Evolutionary conservation across 2,888 invertebrate species (phyloP), one percentile per base, ranked within the genome.

Genomic region (Corbicula japonica): DNA sequence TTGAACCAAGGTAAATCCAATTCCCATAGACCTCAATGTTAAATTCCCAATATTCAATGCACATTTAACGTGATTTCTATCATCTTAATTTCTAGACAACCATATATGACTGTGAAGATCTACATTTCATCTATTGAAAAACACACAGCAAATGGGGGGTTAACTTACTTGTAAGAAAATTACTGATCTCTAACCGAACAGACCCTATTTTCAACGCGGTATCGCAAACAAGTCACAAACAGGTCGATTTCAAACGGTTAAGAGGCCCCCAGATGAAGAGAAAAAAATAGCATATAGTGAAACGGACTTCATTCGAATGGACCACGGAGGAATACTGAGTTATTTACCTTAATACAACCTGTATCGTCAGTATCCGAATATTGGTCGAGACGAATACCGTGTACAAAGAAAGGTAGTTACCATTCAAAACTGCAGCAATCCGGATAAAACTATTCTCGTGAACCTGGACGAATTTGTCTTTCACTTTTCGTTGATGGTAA

Each of bases 401-500:
- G 21, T 46, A 26, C 30, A 35, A 58, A 15, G 2, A 58, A 8
- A 8, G 28, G 6, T 12, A 50, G 30, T 28, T 62, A 76, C 80
- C 80, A 38, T 12, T 30, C 18, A 72, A 26, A 1, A 80, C 66
- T 50, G 23, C 56, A 4, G 56, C n/a, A 10, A 71, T 61, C 50
- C 50, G 61, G 8, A 41, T 15, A 15, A 80, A 66, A 21, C 41
- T 35, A 26, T 41, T 38, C 41, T 80, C 80, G 23, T 71, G 41
- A 34, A 56, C 61, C 58, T 80, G 80, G 1, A 44, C 35, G 18
- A 71, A 50, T 62, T 56, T 68, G 50, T 72, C 34, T 28, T 21
- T 32, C 4, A 3, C n/a, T 4, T 58, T 50, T 32, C 52, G 75
- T 38, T 41, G 21, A 48, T 58, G 58, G 8, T 30, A 23, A 30